These are phyloP conservation scores for Anthopleura sola DNA, from an alignment of 64 coral and sea anemone species.

Conservation along the genomic window DNA sequence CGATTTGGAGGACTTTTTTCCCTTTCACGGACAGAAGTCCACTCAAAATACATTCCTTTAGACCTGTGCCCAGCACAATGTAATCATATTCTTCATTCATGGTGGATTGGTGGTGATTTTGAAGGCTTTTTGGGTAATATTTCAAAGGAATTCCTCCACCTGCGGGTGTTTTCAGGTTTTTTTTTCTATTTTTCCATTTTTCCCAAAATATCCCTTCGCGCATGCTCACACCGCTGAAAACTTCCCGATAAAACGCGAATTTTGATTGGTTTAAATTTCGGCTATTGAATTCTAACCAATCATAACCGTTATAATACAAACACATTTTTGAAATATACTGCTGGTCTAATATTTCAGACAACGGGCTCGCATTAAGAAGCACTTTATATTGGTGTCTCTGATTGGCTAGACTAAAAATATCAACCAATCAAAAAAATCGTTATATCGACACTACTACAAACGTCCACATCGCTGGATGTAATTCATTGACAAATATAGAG, in stretches of 20 bases:
- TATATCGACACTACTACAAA: neutral
- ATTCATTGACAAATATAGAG: no score
- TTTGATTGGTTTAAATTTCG: neutral
- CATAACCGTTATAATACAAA: neutral
- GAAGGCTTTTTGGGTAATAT: neutral
- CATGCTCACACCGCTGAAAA: neutral
- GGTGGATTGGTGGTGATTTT: neutral
- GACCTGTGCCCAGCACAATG: conserved; percentile 82
- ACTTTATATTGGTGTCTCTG: neutral
- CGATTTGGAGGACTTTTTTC: conserved; percentile 78
- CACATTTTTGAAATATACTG: neutral
- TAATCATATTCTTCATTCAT: conserved; percentile 94
- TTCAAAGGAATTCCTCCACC: conserved; percentile 9
- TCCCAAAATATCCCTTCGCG: neutral
- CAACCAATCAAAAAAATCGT: conserved; percentile 11
- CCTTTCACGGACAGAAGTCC: conserved; percentile 69
- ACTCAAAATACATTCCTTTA: conserved; percentile 94
- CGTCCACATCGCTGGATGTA: neutral
- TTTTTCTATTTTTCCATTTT: neutral
- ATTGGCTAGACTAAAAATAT: neutral
- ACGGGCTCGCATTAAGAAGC: neutral
- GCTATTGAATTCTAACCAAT: neutral
- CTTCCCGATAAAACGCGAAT: neutral
- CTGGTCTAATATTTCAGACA: neutral
- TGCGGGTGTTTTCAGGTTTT: neutral